Evolutionary conservation across 2,113 vertebrate genomes (phyloP), one percentile per base, ranked within the genome.

Genomic region (Heterochromis multidens): DNA sequence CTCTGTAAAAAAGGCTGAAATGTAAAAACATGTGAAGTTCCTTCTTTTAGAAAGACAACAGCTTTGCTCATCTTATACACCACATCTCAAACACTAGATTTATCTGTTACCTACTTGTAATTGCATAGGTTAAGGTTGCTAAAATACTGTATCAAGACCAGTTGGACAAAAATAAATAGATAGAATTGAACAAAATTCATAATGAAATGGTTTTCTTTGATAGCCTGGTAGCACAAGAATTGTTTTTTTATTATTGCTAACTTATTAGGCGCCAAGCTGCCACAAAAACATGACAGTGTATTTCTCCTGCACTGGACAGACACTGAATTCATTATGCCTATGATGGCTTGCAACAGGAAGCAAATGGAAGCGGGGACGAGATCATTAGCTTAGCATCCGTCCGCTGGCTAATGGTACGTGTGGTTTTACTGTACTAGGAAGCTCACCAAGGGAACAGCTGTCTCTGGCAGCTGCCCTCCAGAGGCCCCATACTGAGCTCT

Each of bases 281-380:
- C 96, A 96, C 83, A 91, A 96, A 96, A 96, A 96, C 85, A 94
- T 95, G 95, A 91, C 95, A 33, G 86, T 31, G 89, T 86, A 46
- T 89, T 85, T 89, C 33, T 89, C 62, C 84, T 82, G 62, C 49
- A 13, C 77, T 65, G 77, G 40, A 80, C 82, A 87, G 63, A 67
- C 37, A 65, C 31, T 83, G 87, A 91, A 94, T 92, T 87, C 78
- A 93, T 95, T 90, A 89, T 70, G 11, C 13, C 52, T 79, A 40
- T 72, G 65, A 81, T 37, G 19, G 72, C 70, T 83, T 76, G 80
- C 60, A 84, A 25, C 35, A 56, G 57, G 54, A 49, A 12, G 35
- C 57, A 62, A 80, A 33, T 46, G 49, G 60, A 82, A 83, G 72
- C 84, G 70, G 31, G 74, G 49, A 11, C 3, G 8, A 29, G 27